Evolutionary conservation across 2,797 vertebrate species (phyloP).

Genomic region (Sebastes baramenuke): DNA sequence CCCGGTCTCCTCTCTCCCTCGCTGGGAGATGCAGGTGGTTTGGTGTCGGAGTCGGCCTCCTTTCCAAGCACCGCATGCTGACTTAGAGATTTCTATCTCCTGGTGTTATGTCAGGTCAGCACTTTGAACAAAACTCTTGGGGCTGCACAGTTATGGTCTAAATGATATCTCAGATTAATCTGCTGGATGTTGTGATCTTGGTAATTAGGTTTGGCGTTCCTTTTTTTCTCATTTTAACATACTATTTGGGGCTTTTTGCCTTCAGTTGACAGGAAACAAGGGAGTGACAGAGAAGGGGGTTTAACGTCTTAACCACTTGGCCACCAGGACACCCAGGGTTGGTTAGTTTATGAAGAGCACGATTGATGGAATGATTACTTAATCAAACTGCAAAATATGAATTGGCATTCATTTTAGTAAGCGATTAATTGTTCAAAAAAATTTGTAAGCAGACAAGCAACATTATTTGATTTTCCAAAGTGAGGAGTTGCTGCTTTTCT

Average conservation of each 20-base stretch:
- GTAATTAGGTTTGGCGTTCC: not conserved
- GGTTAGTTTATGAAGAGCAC: not conserved
- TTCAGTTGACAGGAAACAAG: not conserved
- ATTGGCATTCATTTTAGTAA: not conserved
- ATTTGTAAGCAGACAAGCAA: not conserved
- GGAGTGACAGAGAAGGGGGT: not conserved
- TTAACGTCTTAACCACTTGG: not conserved
- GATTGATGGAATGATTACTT: not conserved
- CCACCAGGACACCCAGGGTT: not conserved
- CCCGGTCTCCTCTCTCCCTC: not conserved
- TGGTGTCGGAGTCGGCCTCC: constrained; percentile 20
- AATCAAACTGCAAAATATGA: not conserved
- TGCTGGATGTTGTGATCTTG: not conserved
- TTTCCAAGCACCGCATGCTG: constrained; percentile 44
- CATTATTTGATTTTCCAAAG: not conserved
- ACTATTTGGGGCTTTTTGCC: not conserved
- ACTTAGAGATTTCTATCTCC: constrained; percentile 37
- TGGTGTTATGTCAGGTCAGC: constrained; percentile 45
- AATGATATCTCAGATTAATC: not conserved
- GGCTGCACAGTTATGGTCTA: not conserved
- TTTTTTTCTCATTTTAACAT: not conserved
- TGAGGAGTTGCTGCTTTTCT: not conserved
- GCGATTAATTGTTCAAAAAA: not conserved
- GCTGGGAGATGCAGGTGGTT: constrained; percentile 48
- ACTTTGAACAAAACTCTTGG: not conserved